Base-by-base conservation (phyloP, 1,140 invertebrate species). In the Drosophila sucinea region DNA sequence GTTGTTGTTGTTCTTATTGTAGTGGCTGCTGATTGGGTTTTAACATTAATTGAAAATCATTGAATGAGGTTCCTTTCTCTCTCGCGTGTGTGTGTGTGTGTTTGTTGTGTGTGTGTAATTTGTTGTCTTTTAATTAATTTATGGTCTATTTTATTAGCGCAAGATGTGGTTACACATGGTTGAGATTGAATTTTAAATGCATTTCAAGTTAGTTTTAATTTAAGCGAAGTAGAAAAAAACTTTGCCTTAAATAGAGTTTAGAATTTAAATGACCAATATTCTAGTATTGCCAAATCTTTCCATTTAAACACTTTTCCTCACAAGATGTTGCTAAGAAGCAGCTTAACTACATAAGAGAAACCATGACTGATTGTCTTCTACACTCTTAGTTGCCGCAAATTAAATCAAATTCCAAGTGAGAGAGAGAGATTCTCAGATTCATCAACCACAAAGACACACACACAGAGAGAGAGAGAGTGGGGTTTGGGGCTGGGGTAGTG, bases 1-100 rank as follows among this genome's bases (percentile, higher is more conserved):
- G 55, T 47, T 61, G 35, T 32, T 65, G 35, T 29, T 55, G 40
- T 25, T 47, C 17, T 25, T 64, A 8, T 35, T 54, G 27, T 60
- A 54, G 11, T 70, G 58, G 25, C 54, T 67, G 54, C 70, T 75
- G 73, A 74, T 77, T 73, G 69, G 67, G 71, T 67, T 79, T 83
- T 63, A 65, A 61, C 79, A 70, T 72, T 86, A 87, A 86, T 86
- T 87, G 69, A 87, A 86, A 86, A 87, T 70, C 75, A 76, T 76
- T 73, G 71, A 79, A 66, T 68, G 64, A 38, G 73, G 35, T 71
- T 41, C 40, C 40, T 1, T n/a, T 68, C 62, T 56, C 41, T 40
- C 33, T 57, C 40, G 23, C 27, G 23, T 27, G 7, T 27, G 55
- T 56, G 64, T 41, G 55, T 17, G 27, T 35, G 33, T 10, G 35